Conservation (phyloP, 2,797 vertebrate genomes). For the Cuniculus paca region DNA sequence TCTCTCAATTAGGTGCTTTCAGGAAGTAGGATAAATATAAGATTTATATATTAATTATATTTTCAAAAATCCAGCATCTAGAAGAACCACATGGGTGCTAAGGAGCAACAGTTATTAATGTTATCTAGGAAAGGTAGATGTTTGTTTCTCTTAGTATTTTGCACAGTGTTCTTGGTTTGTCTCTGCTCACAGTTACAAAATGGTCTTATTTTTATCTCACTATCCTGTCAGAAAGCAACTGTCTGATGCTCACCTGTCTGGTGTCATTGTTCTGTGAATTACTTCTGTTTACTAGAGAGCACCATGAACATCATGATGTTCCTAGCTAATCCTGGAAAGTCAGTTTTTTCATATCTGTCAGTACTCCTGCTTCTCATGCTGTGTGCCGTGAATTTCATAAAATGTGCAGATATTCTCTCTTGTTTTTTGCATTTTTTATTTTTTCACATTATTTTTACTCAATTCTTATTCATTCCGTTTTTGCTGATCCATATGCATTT, state of each 20-base stretch:
- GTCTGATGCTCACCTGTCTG: not conserved
- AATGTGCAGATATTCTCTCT: no score
- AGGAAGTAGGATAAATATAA: not conserved
- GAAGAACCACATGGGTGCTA: not conserved
- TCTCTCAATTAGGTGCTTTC: not conserved
- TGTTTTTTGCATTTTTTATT: not conserved
- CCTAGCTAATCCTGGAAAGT: not conserved
- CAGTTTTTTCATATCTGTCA: not conserved
- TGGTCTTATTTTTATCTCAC: not conserved
- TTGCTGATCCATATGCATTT: not conserved
- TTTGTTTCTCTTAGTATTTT: not conserved
- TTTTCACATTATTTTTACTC: not conserved
- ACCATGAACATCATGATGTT: not conserved
- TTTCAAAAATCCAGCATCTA: not conserved
- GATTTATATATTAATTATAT: not conserved
- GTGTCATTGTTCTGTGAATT: not conserved
- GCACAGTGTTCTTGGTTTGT: not conserved
- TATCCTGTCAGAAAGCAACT: not conserved
- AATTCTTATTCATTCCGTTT: not conserved
- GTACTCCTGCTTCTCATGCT: not conserved
- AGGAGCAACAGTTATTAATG: not conserved
- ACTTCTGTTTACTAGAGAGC: not conserved
- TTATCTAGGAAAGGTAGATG: not conserved
- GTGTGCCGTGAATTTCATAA: not conserved
- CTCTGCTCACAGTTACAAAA: not conserved